phyloP scores from a whole-genome alignment of 2,797 vertebrate genomes.

The Peromyscus melanophrys region DNA sequence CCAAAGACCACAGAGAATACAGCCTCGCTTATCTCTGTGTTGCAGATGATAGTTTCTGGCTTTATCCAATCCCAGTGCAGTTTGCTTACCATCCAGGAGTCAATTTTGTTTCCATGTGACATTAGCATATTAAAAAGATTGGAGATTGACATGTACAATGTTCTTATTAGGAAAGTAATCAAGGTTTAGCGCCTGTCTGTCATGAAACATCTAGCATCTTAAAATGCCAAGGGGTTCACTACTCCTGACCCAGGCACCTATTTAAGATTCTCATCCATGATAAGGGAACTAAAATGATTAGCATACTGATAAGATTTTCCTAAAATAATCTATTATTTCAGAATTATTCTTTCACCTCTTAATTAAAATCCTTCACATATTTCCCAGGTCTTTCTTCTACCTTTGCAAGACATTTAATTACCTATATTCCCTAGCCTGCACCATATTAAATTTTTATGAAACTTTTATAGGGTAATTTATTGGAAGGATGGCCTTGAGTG shows the following conservation, averaged over 20 bases:
- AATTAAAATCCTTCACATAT: slow-evolving; percentile 71
- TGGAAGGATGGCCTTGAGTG: slow-evolving; percentile 67
- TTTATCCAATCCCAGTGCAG: slow-evolving; percentile 66
- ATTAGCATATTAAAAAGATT: slow-evolving; percentile 81
- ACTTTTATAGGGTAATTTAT: slow-evolving; percentile 79
- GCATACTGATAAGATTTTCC: slow-evolving; percentile 68
- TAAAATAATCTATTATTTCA: slow-evolving; percentile 77
- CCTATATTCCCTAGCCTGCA: slow-evolving; percentile 75
- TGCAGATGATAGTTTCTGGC: slow-evolving; percentile 76
- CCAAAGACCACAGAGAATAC: slow-evolving; percentile 74
- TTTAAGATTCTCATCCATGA: slow-evolving; percentile 73
- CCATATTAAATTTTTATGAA: slow-evolving; percentile 76
- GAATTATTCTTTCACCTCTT: slow-evolving; percentile 78
- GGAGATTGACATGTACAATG: slow-evolving; percentile 79
- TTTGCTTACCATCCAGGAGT: slow-evolving; percentile 71
- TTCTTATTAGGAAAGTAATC: slow-evolving; percentile 86
- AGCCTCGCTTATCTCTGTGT: slow-evolving; percentile 76
- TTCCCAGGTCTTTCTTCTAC: slow-evolving; percentile 63
- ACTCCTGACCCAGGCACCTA: slow-evolving; percentile 65
- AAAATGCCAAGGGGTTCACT: slow-evolving; percentile 57
- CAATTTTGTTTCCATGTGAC: slow-evolving; percentile 73
- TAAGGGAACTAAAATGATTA: slow-evolving; percentile 70
- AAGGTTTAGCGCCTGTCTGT: slow-evolving; percentile 77
- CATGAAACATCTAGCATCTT: slow-evolving; percentile 64
- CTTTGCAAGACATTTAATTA: slow-evolving; percentile 76